Conservation (phyloP, 2,888 invertebrate genomes). For the Phymatocera aterrima region DNA sequence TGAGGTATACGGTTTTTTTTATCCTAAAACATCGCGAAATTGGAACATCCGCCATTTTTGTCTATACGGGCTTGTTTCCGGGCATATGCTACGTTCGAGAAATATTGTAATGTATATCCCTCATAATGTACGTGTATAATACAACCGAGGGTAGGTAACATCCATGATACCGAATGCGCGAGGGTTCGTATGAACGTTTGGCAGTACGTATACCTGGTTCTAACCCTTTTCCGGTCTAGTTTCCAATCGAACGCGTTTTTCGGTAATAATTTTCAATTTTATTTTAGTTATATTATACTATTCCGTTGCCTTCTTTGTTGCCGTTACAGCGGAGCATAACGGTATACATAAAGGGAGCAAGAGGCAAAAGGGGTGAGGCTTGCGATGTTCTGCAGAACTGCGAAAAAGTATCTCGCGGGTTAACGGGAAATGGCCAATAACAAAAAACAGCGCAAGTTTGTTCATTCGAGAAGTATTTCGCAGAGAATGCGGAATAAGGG, state of each 20-base stretch:
- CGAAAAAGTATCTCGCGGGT: slow-evolving; percentile 36
- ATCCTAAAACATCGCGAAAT: background rate
- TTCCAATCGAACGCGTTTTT: slow-evolving; percentile 58
- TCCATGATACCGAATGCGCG: slow-evolving; percentile 23
- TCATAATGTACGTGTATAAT: background rate
- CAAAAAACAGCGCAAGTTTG: slow-evolving; percentile 38
- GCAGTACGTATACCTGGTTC: slow-evolving; percentile 53
- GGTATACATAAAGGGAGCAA: slow-evolving; percentile 26
- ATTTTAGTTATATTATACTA: slow-evolving; percentile 40
- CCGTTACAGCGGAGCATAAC: slow-evolving; percentile 18
- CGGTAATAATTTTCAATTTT: slow-evolving; percentile 55
- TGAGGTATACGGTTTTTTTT: slow-evolving; percentile 20
- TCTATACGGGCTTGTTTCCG: background rate
- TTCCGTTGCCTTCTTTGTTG: slow-evolving; percentile 26
- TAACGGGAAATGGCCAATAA: slow-evolving; percentile 29
- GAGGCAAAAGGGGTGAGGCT: slow-evolving; percentile 16
- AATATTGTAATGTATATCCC: slow-evolving; percentile 34
- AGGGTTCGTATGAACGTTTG: slow-evolving; percentile 36
- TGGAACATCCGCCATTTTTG: slow-evolving; percentile 11
- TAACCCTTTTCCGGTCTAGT: slow-evolving; percentile 57
- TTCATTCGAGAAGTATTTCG: slow-evolving; percentile 36
- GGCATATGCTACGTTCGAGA: slow-evolving; percentile 12
- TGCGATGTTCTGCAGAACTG: slow-evolving; percentile 26
- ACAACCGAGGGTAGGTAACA: slow-evolving; percentile 36
- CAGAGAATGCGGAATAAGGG: slow-evolving; percentile 12